Base-by-base conservation (phyloP, 30 jellyfish, hydroid and myxozoan species). In the Turritopsis rubra region DNA sequence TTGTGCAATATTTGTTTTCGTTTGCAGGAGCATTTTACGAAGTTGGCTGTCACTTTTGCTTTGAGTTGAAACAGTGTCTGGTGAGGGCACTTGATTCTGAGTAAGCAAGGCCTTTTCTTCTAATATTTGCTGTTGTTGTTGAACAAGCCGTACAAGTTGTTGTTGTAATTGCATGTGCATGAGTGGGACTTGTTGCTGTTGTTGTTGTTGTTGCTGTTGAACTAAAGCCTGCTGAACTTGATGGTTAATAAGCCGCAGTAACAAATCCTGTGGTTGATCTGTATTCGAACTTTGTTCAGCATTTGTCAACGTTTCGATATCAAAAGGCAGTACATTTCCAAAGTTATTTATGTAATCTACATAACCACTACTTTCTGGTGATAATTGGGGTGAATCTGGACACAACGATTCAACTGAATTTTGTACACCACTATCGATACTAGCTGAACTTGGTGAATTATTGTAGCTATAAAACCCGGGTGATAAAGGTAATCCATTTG, bases 361-460 rank as follows among this genome's bases (percentile, higher is more conserved):
- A n/a, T 80, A 80, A 3, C 65, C 27, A 16, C 16, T 18, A 25
- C 52, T 22, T 7, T 26, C 52, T 26, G 82, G 83, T 23, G 88
- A 71, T 18, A 71, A 41, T 25, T 65, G 85, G 0, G 88, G 88
- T 25, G 88, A 82, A 28, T 82, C 88, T 24, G 83, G 79, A 19
- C 31, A 31, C 29, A 53, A 54, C 17, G 70, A 53, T 18, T 80
- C 88, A 27, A 82, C 72, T 24, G 82, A 66, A 71, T 71, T 82
- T 65, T 85, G 81, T 31, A 82, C 73, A 29, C 88, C 88, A 82
- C 88, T 82, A 71, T 82, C 88, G 17, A 82, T 52, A 29, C 88
- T 82, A 26, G 66, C 83, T 16, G 85, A 19, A 0, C 85, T 41
- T 18, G 88, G 88, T 16, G 88, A 82, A 21, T 82, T 60, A 27